phyloP scores from a whole-genome alignment of 2,888 invertebrate genomes.

The Chrysomela aeneicollis region DNA sequence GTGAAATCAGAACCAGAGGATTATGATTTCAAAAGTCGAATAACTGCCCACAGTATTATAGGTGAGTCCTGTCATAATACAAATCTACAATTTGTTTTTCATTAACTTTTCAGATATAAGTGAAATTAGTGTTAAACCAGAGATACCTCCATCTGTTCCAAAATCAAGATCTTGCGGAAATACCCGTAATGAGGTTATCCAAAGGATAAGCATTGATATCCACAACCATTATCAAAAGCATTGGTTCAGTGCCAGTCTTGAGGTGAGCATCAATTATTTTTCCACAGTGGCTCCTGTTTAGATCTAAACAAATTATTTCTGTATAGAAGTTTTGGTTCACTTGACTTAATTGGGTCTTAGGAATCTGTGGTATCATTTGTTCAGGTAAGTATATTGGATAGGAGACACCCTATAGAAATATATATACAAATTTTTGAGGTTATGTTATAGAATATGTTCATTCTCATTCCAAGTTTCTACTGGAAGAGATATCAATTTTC shows the following conservation, averaged over 20 bases:
- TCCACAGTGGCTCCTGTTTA: not conserved
- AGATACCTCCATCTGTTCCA: slow-evolving; percentile 37
- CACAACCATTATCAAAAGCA: slow-evolving; percentile 59
- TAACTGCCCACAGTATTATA: slow-evolving; percentile 61
- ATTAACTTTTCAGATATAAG: slow-evolving; percentile 49
- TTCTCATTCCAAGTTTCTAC: too few relatives aligned
- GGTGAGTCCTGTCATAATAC: slow-evolving; percentile 45
- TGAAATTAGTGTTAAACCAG: slow-evolving; percentile 44
- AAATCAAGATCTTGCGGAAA: slow-evolving; percentile 26
- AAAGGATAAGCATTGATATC: slow-evolving; percentile 56
- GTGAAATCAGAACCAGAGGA: slow-evolving; percentile 47
- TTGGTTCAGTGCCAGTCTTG: slow-evolving; percentile 60
- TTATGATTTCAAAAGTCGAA: slow-evolving; percentile 52
- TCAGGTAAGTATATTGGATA: too few relatives aligned
- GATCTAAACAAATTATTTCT: slow-evolving; percentile 4
- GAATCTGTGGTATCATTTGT: too few relatives aligned
- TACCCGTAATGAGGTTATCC: slow-evolving; percentile 58
- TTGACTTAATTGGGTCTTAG: too few relatives aligned
- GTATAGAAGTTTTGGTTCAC: too few relatives aligned
- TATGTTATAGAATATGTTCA: too few relatives aligned
- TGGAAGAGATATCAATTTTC: too few relatives aligned
- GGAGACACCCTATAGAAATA: too few relatives aligned
- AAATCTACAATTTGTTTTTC: not conserved
- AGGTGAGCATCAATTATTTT: slow-evolving; percentile 49
- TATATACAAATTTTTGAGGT: too few relatives aligned